Conservation (phyloP, 2,113 vertebrate species). For the Eublepharis macularius region DNA sequence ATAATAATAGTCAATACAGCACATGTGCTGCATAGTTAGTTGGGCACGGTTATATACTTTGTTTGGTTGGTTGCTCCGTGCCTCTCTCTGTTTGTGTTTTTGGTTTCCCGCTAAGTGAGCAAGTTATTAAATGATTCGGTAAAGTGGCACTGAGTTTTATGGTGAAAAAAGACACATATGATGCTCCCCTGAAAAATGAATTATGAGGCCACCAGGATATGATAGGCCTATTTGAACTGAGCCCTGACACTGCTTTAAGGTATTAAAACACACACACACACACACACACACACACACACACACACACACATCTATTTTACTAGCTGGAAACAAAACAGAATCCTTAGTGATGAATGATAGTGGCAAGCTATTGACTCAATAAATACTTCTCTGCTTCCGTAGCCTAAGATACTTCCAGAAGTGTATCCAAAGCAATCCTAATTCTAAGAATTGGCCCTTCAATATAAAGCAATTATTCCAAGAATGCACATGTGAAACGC, state of each 20-base stretch:
- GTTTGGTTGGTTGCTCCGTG: no score
- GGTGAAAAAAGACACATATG: background rate
- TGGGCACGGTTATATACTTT: no score
- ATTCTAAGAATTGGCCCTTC: slow-evolving; percentile 18
- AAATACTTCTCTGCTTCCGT: slow-evolving; percentile 30
- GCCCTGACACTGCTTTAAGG: slow-evolving; percentile 25
- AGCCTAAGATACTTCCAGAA: slow-evolving; percentile 34
- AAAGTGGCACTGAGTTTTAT: background rate
- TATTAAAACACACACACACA: slow-evolving; percentile 1
- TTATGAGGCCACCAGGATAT: slow-evolving; percentile 24
- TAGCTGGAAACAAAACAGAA: slow-evolving; percentile 35
- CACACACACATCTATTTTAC: background rate
- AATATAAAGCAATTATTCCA: slow-evolving; percentile 30
- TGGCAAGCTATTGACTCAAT: slow-evolving; percentile 15
- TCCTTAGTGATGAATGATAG: slow-evolving; percentile 23
- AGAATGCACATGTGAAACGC: no score
- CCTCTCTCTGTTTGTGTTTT: no score
- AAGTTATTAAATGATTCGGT: background rate
- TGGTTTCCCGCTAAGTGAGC: background rate
- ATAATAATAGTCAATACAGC: no score
- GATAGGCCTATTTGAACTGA: slow-evolving; percentile 22
- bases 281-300: background rate
- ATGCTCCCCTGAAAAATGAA: slow-evolving; percentile 27
- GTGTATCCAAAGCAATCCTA: background rate
- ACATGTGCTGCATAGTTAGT: no score